Conservation (phyloP, 2,888 invertebrate species). For the Mamestra brassicae region DNA sequence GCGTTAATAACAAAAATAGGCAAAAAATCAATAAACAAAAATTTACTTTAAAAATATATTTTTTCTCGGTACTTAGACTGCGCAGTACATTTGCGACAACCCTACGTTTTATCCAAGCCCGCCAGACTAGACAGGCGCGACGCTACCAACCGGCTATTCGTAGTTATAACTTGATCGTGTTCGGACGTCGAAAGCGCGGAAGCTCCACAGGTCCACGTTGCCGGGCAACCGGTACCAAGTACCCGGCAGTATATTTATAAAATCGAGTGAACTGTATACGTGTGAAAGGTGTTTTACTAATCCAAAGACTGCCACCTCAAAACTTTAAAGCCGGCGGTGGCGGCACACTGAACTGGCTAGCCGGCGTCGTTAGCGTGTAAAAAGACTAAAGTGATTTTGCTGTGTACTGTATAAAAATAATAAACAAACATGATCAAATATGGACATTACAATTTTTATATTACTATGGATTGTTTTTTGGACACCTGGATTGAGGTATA, state of each 20-base stretch:
- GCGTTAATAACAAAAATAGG: too few relatives aligned
- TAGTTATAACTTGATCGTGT: background rate
- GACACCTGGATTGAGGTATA: slow-evolving; percentile 24
- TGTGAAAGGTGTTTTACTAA: background rate
- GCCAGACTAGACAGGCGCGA: background rate
- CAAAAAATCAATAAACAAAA: background rate
- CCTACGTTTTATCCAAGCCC: slow-evolving; percentile 12
- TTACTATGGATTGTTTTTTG: background rate
- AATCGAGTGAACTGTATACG: background rate
- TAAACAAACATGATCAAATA: background rate
- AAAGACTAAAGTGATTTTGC: background rate
- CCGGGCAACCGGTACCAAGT: too few relatives aligned
- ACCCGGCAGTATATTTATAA: background rate
- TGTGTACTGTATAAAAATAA: background rate
- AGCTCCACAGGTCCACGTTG: fast-evolving
- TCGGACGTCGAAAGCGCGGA: slow-evolving; percentile 9
- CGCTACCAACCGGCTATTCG: background rate
- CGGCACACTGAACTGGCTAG: background rate
- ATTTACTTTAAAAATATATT: background rate
- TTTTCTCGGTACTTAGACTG: background rate
- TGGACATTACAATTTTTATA: background rate
- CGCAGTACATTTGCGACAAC: background rate
- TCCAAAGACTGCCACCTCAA: background rate
- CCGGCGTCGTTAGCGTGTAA: background rate
- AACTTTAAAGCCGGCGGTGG: background rate